Conservation (phyloP, 2,888 invertebrate genomes). For the Orthosia gracilis region DNA sequence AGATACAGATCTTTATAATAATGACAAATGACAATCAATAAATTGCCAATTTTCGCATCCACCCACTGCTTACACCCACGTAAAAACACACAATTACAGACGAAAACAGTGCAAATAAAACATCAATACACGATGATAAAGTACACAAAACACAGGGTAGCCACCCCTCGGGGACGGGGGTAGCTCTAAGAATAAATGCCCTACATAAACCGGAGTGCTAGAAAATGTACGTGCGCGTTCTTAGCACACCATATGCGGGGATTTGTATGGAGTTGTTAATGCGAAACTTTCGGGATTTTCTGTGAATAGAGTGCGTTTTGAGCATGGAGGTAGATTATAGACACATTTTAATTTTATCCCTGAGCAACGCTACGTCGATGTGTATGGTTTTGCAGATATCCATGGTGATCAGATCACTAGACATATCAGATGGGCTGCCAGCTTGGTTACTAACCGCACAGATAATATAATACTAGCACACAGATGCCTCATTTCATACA, state of each 20-base stretch:
- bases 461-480: too few species aligned
- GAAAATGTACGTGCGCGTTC: conserved; percentile 90
- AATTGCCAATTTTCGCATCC: conserved; percentile 16
- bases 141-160: conserved; percentile 81
- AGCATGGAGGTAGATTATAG: not conserved
- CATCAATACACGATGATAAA: conserved; percentile 81
- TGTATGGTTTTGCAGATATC: too few species aligned
- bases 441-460: too few species aligned
- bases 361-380: too few species aligned
- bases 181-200: conserved; percentile 89
- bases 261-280: conserved; percentile 74
- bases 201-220: conserved; percentile 90
- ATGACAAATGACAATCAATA: conserved; percentile 26
- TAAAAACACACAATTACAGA: conserved; percentile 51
- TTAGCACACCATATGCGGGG: conserved; percentile 83
- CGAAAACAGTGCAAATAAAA: conserved; percentile 72
- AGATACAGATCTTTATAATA: not conserved
- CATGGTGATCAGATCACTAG: too few species aligned
- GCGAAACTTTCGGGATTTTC: too few species aligned
- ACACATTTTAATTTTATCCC: not conserved
- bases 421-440: too few species aligned
- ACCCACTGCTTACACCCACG: not conserved
- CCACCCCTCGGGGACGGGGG: conserved; percentile 76
- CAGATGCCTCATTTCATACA: too few species aligned
- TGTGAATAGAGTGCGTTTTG: too few species aligned